Evolutionary conservation across 1,140 invertebrate species (phyloP), one percentile per base, ranked within the genome.

Genomic region (Hesperophylax magnus): DNA sequence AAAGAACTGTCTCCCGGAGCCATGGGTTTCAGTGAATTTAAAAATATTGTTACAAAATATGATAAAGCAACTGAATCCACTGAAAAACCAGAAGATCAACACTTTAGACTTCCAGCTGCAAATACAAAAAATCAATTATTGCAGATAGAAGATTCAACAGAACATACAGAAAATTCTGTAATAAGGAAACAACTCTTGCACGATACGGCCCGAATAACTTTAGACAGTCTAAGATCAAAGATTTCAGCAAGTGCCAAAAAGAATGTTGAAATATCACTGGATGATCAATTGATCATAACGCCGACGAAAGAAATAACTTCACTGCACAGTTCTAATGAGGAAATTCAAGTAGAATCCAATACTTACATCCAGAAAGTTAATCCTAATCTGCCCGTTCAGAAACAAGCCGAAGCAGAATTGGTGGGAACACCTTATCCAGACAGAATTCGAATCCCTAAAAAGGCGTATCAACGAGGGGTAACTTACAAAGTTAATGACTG

Each of bases 401-500:
- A 67, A 67, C 18, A 31, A 67, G 20, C 18, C n/a, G 53, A 76
- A 15, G 31, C 15, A 31, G 9, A 58, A 52, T 11, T 18, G 14
- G n/a, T 22, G 8, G 15, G 17, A 77, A 22, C 85, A 69, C 17
- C n/a, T 15, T 92, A 94, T 86, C 90, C 92, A 79, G 89, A 92
- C 76, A 88, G 86, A 82, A 95, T 95, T 81, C 91, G 89, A 78
- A 94, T 95, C 75, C 93, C 94, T 7, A 91, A 91, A 76, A 90
- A 91, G 72, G 87, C 91, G 15, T 91, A 88, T 20, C 92, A 91
- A 81, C 86, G 87, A 84, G 93, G 92, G 22, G 91, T 90, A 39
- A 94, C 92, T 17, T 95, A 94, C 85, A 93, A 93, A 86, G 89
- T 95, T 1, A 91, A 93, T 82, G 94, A 96, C 88, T 94, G 93